phyloP scores from a whole-genome alignment of 53 echinoderm and acorn worm species.

The Zoroaster sp. region DNA sequence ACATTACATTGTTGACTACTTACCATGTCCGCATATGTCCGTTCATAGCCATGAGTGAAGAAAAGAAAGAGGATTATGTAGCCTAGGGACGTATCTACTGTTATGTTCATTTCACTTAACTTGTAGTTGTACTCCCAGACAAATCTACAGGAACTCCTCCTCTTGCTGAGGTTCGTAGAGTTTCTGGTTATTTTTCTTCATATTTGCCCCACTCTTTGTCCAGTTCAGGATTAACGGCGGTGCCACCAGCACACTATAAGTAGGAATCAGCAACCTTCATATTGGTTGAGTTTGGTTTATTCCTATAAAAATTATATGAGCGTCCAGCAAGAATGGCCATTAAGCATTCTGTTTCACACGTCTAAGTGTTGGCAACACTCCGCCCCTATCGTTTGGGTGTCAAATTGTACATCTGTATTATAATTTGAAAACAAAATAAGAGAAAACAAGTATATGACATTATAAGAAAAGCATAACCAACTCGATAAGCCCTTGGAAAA shows the following conservation, averaged over 20 bases:
- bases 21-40: slow-evolving; percentile 69
- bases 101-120: slow-evolving; percentile 64
- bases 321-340: too few species aligned
- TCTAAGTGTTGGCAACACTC: too few species aligned
- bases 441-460: too few species aligned
- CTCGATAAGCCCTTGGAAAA: too few species aligned
- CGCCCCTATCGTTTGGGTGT: too few species aligned
- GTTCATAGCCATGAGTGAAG: slow-evolving; percentile 71
- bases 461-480: neutral
- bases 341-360: neutral
- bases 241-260: slow-evolving; percentile 20
- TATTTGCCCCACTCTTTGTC: slow-evolving; percentile 56
- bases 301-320: too few species aligned
- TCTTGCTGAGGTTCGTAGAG: slow-evolving; percentile 50
- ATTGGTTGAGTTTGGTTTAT: neutral
- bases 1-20: slow-evolving; percentile 8
- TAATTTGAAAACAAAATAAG: too few species aligned
- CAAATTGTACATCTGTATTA: too few species aligned
- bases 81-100: slow-evolving; percentile 51
- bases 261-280: slow-evolving; percentile 57
- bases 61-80: slow-evolving; percentile 55
- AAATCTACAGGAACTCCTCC: slow-evolving; percentile 49
- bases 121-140: slow-evolving; percentile 72
- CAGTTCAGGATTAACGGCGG: slow-evolving; percentile 40
- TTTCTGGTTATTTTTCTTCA: slow-evolving; percentile 53